Evolutionary conservation across 2,888 invertebrate genomes (phyloP).

Genomic region (Hypsopygia costalis): DNA sequence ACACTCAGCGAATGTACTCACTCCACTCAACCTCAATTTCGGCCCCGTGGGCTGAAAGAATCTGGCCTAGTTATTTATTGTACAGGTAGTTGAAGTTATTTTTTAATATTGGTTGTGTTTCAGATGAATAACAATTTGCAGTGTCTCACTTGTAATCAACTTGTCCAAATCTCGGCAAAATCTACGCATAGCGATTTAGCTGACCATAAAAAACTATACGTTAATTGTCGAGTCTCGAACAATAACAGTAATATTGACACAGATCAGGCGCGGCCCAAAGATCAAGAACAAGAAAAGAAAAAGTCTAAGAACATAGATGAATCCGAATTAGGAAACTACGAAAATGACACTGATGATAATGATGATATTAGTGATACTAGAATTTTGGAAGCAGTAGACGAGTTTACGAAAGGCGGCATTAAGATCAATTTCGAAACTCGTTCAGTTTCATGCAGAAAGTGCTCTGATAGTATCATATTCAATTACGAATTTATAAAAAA

Average conservation of each 20-base stretch:
- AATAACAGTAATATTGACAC: neutral
- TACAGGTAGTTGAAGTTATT: too few relatives aligned
- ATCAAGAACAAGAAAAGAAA: neutral
- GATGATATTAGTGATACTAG: too few relatives aligned
- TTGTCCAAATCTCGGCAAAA: slow-evolving; percentile 21
- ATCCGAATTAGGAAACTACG: neutral
- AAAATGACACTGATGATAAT: slow-evolving; percentile 3
- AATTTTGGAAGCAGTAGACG: slow-evolving; percentile 22
- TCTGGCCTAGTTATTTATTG: too few relatives aligned
- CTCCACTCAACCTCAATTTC: too few relatives aligned
- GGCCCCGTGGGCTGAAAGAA: too few relatives aligned
- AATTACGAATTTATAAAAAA: slow-evolving; percentile 22
- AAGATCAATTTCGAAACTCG: slow-evolving; percentile 29
- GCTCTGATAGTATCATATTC: slow-evolving; percentile 23
- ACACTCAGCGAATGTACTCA: too few relatives aligned
- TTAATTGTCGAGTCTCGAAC: slow-evolving; percentile 12
- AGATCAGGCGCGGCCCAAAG: neutral
- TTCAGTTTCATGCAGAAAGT: slow-evolving; percentile 32
- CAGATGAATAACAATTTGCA: slow-evolving; percentile 23
- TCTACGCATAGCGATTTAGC: slow-evolving; percentile 21
- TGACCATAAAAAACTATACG: slow-evolving; percentile 24
- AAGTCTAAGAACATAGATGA: neutral
- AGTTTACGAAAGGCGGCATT: slow-evolving; percentile 33
- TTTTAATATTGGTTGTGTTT: too few relatives aligned
- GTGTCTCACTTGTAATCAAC: slow-evolving; percentile 42